Percentiles rank a stretch among this genome's conserved stretches.
phyloP scores from a whole-genome alignment of 2,888 invertebrate genomes.

The Xestia c-nigrum region DNA sequence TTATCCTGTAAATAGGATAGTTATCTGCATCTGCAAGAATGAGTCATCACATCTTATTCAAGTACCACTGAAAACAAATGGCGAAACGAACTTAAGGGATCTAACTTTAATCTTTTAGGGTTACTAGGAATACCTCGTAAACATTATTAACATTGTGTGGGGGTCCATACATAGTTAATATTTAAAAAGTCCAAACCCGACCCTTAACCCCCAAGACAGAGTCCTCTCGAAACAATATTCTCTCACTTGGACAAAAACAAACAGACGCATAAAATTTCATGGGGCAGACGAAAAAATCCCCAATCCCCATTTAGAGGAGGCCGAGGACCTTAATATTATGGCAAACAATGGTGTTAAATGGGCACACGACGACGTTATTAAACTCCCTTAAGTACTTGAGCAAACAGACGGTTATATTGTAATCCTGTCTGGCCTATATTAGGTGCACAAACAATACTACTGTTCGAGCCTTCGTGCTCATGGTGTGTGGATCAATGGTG shows the following conservation, averaged over 20 bases:
- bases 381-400: conserved; percentile 55
- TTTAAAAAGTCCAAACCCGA: conserved; percentile 21
- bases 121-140: neutral
- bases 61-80: neutral
- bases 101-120: neutral
- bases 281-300: conserved; percentile 54
- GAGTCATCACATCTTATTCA: neutral
- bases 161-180: neutral
- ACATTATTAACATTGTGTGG: conserved; percentile 3
- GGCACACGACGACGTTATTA: conserved; percentile 59
- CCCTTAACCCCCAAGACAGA: conserved; percentile 23
- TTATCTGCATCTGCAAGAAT: neutral
- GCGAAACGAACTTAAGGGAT: neutral
- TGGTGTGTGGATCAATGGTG: conserved; percentile 41
- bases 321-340: conserved; percentile 63
- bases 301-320: conserved; percentile 51
- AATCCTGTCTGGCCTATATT: conserved; percentile 50
- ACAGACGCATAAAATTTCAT: conserved; percentile 63
- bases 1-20: neutral
- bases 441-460: conserved; percentile 52
- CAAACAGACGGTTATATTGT: conserved; percentile 54
- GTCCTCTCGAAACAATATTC: conserved; percentile 44
- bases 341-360: conserved; percentile 63
- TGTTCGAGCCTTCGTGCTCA: conserved; percentile 22
- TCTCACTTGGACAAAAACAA: conserved; percentile 50